phyloP scores from a whole-genome alignment of 2,113 vertebrate genomes.

The Leptobrachium ailaonicum region DNA sequence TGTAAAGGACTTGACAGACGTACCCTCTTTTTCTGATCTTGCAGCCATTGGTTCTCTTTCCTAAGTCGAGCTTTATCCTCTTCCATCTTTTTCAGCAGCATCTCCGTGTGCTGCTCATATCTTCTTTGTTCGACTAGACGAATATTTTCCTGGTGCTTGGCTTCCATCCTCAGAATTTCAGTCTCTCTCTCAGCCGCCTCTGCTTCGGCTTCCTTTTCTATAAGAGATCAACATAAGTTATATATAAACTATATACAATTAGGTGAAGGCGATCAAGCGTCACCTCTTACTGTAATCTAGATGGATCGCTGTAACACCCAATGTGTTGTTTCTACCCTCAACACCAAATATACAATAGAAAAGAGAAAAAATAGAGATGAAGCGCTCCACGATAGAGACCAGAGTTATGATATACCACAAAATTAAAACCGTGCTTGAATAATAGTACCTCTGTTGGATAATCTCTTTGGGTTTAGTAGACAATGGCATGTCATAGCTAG shows the following conservation, averaged over 20 bases:
- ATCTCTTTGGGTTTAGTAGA: too few relatives aligned
- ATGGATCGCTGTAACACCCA: not conserved
- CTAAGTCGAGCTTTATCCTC: not conserved
- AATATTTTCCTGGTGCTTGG: not conserved
- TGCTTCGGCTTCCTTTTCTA: slow-evolving; percentile 1
- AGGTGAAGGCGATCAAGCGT: not conserved
- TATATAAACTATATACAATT: not conserved
- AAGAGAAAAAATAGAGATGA: not conserved
- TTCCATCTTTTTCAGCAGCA: slow-evolving; percentile 31
- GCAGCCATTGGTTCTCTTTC: not conserved
- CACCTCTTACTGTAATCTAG: not conserved
- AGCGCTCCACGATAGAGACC: too few relatives aligned
- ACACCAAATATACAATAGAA: not conserved
- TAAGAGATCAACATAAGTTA: not conserved
- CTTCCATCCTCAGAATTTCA: not conserved
- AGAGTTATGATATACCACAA: too few relatives aligned
- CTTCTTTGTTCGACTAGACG: not conserved
- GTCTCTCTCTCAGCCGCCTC: slow-evolving; percentile 9
- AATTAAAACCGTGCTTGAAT: too few relatives aligned
- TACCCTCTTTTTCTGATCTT: slow-evolving; percentile 40
- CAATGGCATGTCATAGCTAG: too few relatives aligned
- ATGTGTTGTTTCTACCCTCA: not conserved
- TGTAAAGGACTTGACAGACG: too few relatives aligned
- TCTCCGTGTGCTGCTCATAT: not conserved
- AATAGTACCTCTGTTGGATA: too few relatives aligned